These are phyloP conservation scores for Phalanger gymnotis DNA, from an alignment of 2,797 vertebrate species.

Conservation along the genomic window DNA sequence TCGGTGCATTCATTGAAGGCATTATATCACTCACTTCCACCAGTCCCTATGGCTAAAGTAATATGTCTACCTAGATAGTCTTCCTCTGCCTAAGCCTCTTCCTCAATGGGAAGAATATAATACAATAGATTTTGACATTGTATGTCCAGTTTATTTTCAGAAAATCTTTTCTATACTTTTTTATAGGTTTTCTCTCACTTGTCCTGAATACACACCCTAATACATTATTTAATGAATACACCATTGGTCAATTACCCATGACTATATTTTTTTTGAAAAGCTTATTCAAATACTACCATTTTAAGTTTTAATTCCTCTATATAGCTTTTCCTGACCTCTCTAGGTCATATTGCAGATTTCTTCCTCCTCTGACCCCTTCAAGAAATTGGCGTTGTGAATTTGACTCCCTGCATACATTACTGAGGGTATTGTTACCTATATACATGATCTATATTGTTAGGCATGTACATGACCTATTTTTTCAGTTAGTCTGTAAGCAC, in stretches of 20 bases:
- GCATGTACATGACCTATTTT: not conserved
- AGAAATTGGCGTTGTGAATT: not conserved
- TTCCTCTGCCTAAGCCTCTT: not conserved
- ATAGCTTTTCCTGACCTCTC: constrained; percentile 16
- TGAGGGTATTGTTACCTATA: not conserved
- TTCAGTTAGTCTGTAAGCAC: constrained; percentile 7
- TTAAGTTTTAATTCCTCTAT: not conserved
- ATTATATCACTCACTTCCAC: not conserved
- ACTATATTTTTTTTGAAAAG: not conserved
- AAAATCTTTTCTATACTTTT: not conserved
- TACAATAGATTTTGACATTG: not conserved
- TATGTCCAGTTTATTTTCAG: not conserved
- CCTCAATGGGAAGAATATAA: not conserved
- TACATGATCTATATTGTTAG: not conserved
- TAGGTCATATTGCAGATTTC: not conserved
- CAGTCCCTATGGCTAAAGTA: not conserved
- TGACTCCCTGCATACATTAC: not conserved
- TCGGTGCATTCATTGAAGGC: not conserved
- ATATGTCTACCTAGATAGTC: not conserved
- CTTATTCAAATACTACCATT: not conserved
- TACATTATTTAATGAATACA: not conserved
- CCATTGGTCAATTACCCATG: not conserved
- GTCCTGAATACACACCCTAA: not conserved
- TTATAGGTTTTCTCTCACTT: not conserved
- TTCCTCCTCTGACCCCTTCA: not conserved